Conservation (phyloP, 2,113 vertebrate genomes). For the Trichomycterus rosablanca region DNA sequence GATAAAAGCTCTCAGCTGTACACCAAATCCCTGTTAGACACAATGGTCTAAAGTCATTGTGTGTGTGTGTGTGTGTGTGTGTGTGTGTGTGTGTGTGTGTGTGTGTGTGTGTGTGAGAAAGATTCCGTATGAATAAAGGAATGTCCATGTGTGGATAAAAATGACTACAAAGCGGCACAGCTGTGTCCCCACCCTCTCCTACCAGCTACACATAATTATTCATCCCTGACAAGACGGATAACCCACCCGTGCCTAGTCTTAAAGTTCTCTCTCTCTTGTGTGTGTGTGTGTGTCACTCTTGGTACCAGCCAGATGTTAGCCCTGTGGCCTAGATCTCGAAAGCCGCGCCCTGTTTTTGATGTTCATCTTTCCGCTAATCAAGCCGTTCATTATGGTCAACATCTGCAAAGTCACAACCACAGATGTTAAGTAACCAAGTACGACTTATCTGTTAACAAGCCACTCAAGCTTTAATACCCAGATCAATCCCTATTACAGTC, state of each 20-base stretch:
- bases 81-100: no score
- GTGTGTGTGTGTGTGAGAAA: neutral
- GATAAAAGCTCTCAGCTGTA: neutral
- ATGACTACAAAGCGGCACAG: slow-evolving; percentile 53
- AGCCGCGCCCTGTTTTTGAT: neutral
- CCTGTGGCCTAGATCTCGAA: slow-evolving; percentile 19
- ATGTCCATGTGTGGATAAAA: slow-evolving; percentile 18
- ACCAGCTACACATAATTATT: slow-evolving; percentile 54
- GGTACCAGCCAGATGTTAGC: slow-evolving; percentile 27
- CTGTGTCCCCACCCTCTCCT: slow-evolving; percentile 58
- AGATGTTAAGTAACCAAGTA: neutral
- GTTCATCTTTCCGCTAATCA: slow-evolving; percentile 21
- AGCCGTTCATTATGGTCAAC: slow-evolving; percentile 11
- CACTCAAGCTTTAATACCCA: neutral
- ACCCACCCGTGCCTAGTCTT: slow-evolving; percentile 55
- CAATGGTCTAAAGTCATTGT: slow-evolving; percentile 1
- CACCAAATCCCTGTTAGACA: neutral
- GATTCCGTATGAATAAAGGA: neutral
- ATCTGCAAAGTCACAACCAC: neutral
- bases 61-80: no score
- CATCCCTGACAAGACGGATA: slow-evolving; percentile 64
- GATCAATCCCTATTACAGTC: neutral
- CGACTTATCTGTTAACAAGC: neutral
- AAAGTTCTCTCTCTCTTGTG: slow-evolving; percentile 50
- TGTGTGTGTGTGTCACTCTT: slow-evolving; percentile 10